A percentile compares a stretch with the other conserved stretches of the same genome.
phyloP scores from a whole-genome alignment of 2,888 invertebrate species.

The Hypomecis atomaria region DNA sequence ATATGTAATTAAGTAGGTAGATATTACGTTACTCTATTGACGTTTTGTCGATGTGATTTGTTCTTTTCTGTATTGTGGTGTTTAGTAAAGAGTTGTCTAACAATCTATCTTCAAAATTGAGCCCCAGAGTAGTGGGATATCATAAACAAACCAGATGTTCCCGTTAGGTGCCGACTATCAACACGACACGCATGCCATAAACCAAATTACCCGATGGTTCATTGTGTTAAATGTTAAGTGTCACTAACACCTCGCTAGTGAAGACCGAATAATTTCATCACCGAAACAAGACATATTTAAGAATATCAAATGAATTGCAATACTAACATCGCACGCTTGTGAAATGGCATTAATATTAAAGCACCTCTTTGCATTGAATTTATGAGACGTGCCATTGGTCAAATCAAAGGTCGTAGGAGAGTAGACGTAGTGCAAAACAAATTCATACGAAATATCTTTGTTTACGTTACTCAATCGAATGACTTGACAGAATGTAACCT shows the following conservation, averaged over 20 bases:
- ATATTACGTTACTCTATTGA: no score
- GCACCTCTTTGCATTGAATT: background rate
- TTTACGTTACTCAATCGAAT: constrained; percentile 4
- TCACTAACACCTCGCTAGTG: background rate
- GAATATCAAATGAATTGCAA: constrained; percentile 8
- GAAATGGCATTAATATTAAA: constrained; percentile 10
- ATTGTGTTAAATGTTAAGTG: constrained; percentile 13
- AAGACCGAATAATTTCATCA: background rate
- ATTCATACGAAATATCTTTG: background rate
- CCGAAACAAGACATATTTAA: background rate
- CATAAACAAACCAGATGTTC: no score
- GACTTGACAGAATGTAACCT: background rate
- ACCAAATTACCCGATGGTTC: constrained; percentile 1
- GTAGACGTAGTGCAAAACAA: background rate
- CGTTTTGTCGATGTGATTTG: no score
- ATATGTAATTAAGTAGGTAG: no score
- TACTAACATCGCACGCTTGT: background rate
- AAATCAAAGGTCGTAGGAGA: constrained; percentile 5
- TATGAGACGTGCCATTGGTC: background rate
- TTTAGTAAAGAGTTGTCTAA: no score
- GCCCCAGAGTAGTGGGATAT: no score
- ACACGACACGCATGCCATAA: no score
- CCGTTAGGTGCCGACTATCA: no score
- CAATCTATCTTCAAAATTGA: no score
- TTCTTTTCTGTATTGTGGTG: no score